Percentiles rank a stretch among this genome's conserved stretches.
phyloP scores from a whole-genome alignment of 2,888 invertebrate genomes.

The Ophraella communa region DNA sequence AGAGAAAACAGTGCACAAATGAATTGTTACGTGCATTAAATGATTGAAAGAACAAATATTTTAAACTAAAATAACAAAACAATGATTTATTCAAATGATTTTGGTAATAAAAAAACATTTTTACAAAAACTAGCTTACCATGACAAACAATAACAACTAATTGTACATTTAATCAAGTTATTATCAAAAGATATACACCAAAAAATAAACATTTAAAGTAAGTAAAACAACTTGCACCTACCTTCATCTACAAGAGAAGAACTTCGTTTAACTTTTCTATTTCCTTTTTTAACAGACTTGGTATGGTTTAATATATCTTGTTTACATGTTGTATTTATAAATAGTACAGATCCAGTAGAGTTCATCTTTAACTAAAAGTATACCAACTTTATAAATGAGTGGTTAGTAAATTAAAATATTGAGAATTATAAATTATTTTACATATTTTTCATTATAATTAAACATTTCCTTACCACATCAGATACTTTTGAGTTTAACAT shows the following conservation, averaged over 20 bases:
- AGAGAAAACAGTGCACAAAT: neutral
- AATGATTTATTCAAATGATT: too few relatives aligned
- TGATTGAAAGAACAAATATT: neutral
- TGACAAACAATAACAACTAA: too few relatives aligned
- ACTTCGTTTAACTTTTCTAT: constrained; percentile 29
- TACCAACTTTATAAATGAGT: too few relatives aligned
- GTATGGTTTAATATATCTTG: neutral
- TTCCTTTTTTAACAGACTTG: constrained; percentile 19
- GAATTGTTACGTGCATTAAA: neutral
- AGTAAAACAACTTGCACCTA: too few relatives aligned
- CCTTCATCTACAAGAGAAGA: constrained; percentile 38
- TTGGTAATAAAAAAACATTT: too few relatives aligned
- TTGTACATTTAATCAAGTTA: neutral
- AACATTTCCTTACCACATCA: neutral
- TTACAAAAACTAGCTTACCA: too few relatives aligned
- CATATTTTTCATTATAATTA: neutral
- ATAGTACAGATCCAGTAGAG: neutral
- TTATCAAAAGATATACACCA: neutral
- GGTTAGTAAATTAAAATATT: too few relatives aligned
- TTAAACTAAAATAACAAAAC: neutral
- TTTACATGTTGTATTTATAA: neutral
- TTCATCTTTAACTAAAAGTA: neutral
- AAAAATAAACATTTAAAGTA: neutral
- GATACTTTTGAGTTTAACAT: neutral
- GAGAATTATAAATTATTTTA: too few relatives aligned